These are phyloP conservation scores for Coregonus suidteri DNA, from an alignment of 2,797 vertebrate species.

Conservation along the genomic window DNA sequence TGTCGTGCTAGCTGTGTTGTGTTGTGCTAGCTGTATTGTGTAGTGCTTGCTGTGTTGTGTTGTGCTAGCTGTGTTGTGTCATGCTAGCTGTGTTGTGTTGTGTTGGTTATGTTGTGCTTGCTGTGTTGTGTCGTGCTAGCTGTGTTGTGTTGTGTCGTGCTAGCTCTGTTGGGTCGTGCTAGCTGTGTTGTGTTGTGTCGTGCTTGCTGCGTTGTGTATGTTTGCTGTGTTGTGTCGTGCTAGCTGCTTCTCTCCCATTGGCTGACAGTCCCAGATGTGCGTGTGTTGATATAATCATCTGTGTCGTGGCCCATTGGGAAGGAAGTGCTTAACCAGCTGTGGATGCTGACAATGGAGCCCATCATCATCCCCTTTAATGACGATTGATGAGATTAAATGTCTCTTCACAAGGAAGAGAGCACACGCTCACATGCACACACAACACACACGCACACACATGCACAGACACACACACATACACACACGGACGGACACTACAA, in stretches of 20 bases:
- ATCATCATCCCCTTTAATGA: not conserved
- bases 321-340: not conserved
- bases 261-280: conserved; percentile 3
- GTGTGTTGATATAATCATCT: not conserved
- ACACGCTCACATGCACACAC: not conserved
- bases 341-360: not conserved
- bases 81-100: too few relatives aligned
- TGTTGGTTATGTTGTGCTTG: too few relatives aligned
- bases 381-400: not conserved
- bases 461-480: not conserved
- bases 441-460: not conserved
- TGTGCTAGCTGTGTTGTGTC: too few relatives aligned
- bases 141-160: too few relatives aligned
- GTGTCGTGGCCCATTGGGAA: not conserved
- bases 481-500: not conserved
- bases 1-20: too few relatives aligned
- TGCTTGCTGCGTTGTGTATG: too few relatives aligned
- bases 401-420: not conserved
- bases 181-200: too few relatives aligned
- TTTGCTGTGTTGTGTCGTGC: too few relatives aligned
- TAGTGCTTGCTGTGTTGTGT: too few relatives aligned
- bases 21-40: too few relatives aligned
- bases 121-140: too few relatives aligned
- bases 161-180: too few relatives aligned
- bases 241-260: not conserved